Evolutionary conservation across 2,797 vertebrate species (phyloP).

Genomic region (Cyprinodon diabolis): DNA sequence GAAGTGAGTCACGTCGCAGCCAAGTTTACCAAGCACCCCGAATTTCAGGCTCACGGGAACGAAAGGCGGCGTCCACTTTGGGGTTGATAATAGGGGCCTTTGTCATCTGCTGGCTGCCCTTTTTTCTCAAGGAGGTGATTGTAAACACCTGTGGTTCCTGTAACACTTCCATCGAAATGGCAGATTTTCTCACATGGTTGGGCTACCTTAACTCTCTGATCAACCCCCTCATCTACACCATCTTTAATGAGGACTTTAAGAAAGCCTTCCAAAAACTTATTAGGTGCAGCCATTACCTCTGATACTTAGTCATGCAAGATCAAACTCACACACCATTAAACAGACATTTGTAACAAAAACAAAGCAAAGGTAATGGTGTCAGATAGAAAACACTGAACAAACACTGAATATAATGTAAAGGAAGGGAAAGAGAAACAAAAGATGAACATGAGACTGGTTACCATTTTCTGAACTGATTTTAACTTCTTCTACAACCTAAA

Average conservation of each 20-base stretch:
- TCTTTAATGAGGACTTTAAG: conserved; percentile 99
- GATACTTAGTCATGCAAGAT: conserved; percentile 52
- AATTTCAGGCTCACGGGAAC: conserved; percentile 91
- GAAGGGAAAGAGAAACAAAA: conserved; percentile 32
- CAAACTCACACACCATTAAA: conserved; percentile 17
- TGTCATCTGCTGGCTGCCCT: conserved; percentile 97
- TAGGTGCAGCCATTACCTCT: conserved; percentile 86
- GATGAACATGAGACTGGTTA: conserved; percentile 22
- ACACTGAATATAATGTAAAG: conserved; percentile 26
- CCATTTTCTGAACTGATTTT: conserved; percentile 46
- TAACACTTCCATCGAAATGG: conserved; percentile 87
- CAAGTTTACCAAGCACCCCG: conserved; percentile 88
- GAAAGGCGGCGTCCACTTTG: conserved; percentile 92
- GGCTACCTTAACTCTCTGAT: conserved; percentile 98
- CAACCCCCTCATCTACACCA: conserved; percentile 98
- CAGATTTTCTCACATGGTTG: conserved; percentile 95
- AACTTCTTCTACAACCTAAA: conserved; percentile 45
- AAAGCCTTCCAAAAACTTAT: conserved; percentile 97
- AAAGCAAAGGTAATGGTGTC: conserved; percentile 12
- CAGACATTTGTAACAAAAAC: conserved; percentile 11
- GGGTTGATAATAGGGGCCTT: conserved; percentile 97
- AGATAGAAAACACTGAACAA: conserved; percentile 26
- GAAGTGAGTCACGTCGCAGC: conserved; percentile 81
- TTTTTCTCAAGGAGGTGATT: conserved; percentile 97
- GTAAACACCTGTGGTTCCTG: conserved; percentile 91